These are phyloP conservation scores for Morone chrysops DNA, from an alignment of 2,113 vertebrate genomes.

Conservation along the genomic window DNA sequence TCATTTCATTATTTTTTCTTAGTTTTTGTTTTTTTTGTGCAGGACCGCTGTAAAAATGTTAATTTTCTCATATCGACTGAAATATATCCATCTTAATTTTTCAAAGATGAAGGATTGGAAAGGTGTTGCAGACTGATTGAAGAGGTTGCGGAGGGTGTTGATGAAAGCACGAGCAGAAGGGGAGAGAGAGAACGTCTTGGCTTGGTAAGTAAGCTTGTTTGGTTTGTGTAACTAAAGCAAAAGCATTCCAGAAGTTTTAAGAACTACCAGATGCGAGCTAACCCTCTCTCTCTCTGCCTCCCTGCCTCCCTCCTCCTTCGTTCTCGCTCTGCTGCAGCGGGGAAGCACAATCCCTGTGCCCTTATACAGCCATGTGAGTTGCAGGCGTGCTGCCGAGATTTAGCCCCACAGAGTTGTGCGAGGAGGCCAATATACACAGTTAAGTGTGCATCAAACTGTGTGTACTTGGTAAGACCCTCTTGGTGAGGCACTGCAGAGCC, in stretches of 20 bases:
- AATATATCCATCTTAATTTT: slow-evolving; percentile 6
- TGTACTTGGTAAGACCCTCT: slow-evolving; percentile 25
- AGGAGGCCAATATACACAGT: slow-evolving; percentile 36
- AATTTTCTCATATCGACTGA: slow-evolving; percentile 22
- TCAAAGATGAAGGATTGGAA: slow-evolving; percentile 27
- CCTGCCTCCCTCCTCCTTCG: slow-evolving; percentile 48
- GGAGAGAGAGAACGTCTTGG: slow-evolving; percentile 66
- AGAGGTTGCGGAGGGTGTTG: slow-evolving; percentile 43
- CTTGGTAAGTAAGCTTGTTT: slow-evolving; percentile 85
- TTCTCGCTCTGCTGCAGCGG: slow-evolving; percentile 53
- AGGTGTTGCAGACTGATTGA: slow-evolving; percentile 35
- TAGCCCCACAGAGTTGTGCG: slow-evolving; percentile 50
- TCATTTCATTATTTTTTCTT: slow-evolving; percentile 25
- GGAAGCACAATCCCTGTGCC: slow-evolving; percentile 77
- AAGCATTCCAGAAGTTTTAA: slow-evolving; percentile 90
- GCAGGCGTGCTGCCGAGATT: slow-evolving; percentile 67
- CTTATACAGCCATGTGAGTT: slow-evolving; percentile 87
- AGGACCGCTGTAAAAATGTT: neutral
- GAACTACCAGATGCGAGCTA: slow-evolving; percentile 87
- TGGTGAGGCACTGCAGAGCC: slow-evolving; percentile 43
- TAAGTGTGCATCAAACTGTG: slow-evolving; percentile 20
- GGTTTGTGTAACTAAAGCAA: slow-evolving; percentile 89
- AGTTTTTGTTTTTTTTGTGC: neutral
- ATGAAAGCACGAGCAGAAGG: slow-evolving; percentile 50
- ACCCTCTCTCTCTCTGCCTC: slow-evolving; percentile 54